Percentiles rank a stretch among this genome's conserved stretches.
Conservation (phyloP, 2,888 invertebrate genomes). For the Acronicta alni region DNA sequence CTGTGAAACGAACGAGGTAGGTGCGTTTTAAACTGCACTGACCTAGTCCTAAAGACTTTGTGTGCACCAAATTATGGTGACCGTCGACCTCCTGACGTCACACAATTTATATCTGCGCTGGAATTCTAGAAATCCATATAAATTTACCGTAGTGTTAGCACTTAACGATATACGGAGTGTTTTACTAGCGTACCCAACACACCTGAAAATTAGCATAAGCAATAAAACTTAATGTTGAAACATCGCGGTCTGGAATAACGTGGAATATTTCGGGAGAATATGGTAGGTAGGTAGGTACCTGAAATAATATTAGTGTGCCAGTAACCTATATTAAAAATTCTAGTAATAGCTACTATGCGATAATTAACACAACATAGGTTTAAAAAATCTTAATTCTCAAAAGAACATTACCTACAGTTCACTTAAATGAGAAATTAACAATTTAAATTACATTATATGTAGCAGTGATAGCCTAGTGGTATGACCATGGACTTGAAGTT, state of each 20-base stretch:
- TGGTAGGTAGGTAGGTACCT: slow-evolving; percentile 24
- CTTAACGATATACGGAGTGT: slow-evolving; percentile 61
- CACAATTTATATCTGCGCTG: slow-evolving; percentile 27
- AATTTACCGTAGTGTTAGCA: slow-evolving; percentile 57
- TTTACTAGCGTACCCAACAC: slow-evolving; percentile 57
- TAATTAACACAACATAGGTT: no score
- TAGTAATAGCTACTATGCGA: no score
- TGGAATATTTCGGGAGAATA: slow-evolving; percentile 51
- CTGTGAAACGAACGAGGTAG: neutral
- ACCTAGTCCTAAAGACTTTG: slow-evolving; percentile 21
- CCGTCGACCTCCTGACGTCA: slow-evolving; percentile 28
- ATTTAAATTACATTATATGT: no score
- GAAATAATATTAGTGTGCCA: slow-evolving; percentile 12
- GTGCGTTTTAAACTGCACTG: neutral
- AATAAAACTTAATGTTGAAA: slow-evolving; percentile 71
- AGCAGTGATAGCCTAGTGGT: no score
- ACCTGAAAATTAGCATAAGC: slow-evolving; percentile 73
- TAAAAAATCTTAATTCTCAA: no score
- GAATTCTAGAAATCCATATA: slow-evolving; percentile 54
- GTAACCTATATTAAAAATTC: neutral
- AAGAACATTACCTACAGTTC: no score
- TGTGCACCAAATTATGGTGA: slow-evolving; percentile 20
- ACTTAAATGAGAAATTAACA: no score
- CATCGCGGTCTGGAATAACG: slow-evolving; percentile 39
- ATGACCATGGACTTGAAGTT: no score